Evolutionary conservation across 2,113 vertebrate species (phyloP), one percentile per base, ranked within the genome.

Genomic region (Spheniscus mendiculus): DNA sequence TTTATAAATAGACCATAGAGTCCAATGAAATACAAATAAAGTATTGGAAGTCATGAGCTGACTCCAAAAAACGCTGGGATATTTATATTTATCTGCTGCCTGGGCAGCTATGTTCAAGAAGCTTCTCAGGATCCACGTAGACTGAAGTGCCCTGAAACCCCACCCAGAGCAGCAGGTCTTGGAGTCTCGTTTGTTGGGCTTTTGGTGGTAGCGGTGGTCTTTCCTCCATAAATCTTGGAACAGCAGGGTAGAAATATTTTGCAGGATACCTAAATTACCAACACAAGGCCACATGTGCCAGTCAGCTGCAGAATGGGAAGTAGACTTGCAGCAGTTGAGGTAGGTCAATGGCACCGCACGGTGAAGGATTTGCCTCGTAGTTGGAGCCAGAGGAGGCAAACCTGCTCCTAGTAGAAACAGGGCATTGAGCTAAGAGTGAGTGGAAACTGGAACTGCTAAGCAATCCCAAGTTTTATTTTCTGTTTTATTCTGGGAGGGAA

Each of bases 1-100:
- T 89, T 92, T 95, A 94, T 95, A 96, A 96, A 96, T 96, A 91
- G 86, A 93, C 53, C 32, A 14, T 38, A 49, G 71, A 80, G 91
- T 83, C 84, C 55, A 83, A 30, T 92, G 86, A 92, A 95, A 94
- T 87, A 82, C 81, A 93, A 95, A 91, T 91, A 83, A 94, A 95
- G 74, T 91, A 59, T 89, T 96, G 74, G 62, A 93, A 95, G 36
- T 91, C 58, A 65, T 69, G 84, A 94, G 53, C 81, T 76, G 58
- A 50, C 82, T 88, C 71, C 36, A 59, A 42, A 93, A 81, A 78
- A 2, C 15, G 0, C 77, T 66, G 38, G 18, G 42, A 34, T 87
- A 34, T 92, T 93, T 95, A 58, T 90, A 77, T 84, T 76, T 92
- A 44, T 96, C 45, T 83, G 53, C 87, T 91, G 38, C 66, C 40